Evolutionary conservation across 2,113 vertebrate species (phyloP).

Genomic region (Scomber colias): DNA sequence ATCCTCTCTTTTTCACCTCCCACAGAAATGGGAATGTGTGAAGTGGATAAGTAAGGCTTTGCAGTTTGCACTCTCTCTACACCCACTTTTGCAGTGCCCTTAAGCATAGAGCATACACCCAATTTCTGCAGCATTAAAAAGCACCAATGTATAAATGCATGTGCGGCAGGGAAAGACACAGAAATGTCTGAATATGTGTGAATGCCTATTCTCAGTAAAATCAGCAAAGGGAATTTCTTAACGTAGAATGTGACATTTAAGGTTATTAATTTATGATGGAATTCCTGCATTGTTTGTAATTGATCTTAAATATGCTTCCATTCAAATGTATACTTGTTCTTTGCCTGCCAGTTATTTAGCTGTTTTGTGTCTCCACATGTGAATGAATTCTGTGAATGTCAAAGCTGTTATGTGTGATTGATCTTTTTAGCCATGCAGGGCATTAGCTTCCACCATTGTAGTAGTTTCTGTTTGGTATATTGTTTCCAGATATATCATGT

Average conservation of each 20-base stretch:
- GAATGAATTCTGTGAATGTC: conserved; percentile 5
- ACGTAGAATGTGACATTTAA: not conserved
- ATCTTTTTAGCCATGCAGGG: conserved; percentile 6
- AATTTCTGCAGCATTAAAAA: not conserved
- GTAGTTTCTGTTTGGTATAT: not conserved
- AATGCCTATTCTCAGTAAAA: not conserved
- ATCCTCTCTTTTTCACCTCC: not conserved
- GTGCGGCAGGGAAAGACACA: not conserved
- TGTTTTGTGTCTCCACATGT: not conserved
- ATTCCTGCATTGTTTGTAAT: not conserved
- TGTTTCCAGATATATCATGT: not conserved
- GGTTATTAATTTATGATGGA: not conserved
- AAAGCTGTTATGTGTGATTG: not conserved
- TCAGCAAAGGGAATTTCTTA: conserved; percentile 6
- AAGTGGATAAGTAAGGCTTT: conserved; percentile 30
- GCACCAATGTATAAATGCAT: not conserved
- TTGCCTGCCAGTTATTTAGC: too few species aligned
- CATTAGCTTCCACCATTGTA: not conserved
- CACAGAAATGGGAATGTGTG: conserved; percentile 8
- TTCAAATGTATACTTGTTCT: too few species aligned
- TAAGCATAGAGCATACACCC: conserved; percentile 7
- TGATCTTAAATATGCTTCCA: too few species aligned
- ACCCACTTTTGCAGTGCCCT: conserved; percentile 11
- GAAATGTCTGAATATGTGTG: not conserved
- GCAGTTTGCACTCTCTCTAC: conserved; percentile 5